These are phyloP conservation scores for Pangasianodon gigas DNA, from an alignment of 2,113 vertebrate genomes.

Conservation along the genomic window DNA sequence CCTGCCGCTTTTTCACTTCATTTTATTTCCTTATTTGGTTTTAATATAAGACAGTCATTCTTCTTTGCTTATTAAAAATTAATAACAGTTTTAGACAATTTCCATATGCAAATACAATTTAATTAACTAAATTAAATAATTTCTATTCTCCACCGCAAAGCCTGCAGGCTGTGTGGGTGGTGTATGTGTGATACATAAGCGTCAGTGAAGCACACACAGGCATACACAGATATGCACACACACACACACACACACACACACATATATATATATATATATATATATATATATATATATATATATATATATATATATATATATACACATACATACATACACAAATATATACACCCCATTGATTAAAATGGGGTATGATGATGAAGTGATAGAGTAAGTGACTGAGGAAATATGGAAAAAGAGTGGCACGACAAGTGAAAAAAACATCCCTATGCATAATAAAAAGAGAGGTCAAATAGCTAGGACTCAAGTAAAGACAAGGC, in stretches of 20 bases:
- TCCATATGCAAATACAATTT: slow-evolving; percentile 80
- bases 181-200: slow-evolving; percentile 23
- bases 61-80: slow-evolving; percentile 75
- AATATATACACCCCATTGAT: neutral
- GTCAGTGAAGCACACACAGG: slow-evolving; percentile 3
- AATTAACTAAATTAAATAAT: slow-evolving; percentile 76
- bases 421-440: neutral
- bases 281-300: neutral
- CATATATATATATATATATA: slow-evolving; percentile 15
- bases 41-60: slow-evolving; percentile 70
- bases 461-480: neutral
- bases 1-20: slow-evolving; percentile 57
- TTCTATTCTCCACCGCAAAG: slow-evolving; percentile 61
- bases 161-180: slow-evolving; percentile 64
- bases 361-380: slow-evolving; percentile 16
- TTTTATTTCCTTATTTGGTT: slow-evolving; percentile 57
- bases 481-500: neutral
- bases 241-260: slow-evolving; percentile 6
- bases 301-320: no score
- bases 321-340: neutral
- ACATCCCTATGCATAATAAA: neutral
- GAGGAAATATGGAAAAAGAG: neutral
- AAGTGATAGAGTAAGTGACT: neutral
- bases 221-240: neutral
- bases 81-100: slow-evolving; percentile 76